Evolutionary conservation across 2,888 invertebrate species (phyloP).

Genomic region (Drosophila paracracens): DNA sequence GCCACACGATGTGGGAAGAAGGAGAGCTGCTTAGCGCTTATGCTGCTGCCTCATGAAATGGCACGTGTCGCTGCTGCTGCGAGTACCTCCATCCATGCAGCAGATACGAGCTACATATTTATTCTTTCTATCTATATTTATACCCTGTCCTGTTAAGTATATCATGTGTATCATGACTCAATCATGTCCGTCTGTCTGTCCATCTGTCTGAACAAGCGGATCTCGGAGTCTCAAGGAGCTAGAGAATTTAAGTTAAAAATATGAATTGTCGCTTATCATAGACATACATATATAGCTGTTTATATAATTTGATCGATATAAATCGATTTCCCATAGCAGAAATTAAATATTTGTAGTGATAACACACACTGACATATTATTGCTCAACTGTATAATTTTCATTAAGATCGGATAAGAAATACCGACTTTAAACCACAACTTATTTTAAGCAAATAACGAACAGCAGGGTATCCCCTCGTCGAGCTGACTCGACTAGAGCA

Average conservation of each 20-base stretch:
- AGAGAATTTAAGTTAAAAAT: too few relatives aligned
- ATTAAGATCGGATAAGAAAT: not conserved
- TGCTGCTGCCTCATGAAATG: conserved; percentile 68
- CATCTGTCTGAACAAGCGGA: not conserved
- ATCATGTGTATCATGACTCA: not conserved
- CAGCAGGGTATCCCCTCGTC: not conserved
- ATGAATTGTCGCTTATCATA: too few relatives aligned
- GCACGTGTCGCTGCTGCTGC: conserved; percentile 72
- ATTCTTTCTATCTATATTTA: conserved; percentile 5
- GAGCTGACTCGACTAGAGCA: not conserved
- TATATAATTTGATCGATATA: not conserved
- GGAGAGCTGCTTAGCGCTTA: conserved; percentile 47
- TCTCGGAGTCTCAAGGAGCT: not conserved
- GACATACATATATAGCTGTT: too few relatives aligned
- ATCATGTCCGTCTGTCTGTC: not conserved
- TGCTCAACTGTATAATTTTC: not conserved
- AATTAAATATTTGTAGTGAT: not conserved
- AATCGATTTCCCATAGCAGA: not conserved
- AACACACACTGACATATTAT: not conserved
- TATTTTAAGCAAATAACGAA: not conserved
- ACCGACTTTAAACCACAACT: not conserved
- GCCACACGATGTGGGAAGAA: conserved; percentile 9
- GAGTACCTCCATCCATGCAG: conserved; percentile 12
- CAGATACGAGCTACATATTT: conserved; percentile 29
- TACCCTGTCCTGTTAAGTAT: not conserved